Evolutionary conservation across 1,140 invertebrate species (phyloP), one percentile per base, ranked within the genome.

Genomic region (Sipha flava): DNA sequence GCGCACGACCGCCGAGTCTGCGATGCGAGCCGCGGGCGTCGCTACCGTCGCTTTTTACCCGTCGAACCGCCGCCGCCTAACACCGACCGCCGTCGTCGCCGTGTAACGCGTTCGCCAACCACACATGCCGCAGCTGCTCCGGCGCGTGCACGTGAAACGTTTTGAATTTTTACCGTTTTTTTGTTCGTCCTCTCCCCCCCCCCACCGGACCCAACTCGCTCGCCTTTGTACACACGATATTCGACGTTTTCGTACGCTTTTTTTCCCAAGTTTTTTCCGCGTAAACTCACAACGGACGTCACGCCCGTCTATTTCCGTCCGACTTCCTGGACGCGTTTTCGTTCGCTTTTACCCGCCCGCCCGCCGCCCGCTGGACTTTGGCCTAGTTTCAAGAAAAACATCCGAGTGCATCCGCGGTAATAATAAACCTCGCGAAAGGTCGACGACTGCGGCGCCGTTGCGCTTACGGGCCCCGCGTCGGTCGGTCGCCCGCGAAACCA

Each of bases 371-470:
- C 49, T 54, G 47, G 73, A 52, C 49, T 26, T 59, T 57, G 49
- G 73, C 49, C 52, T 34, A 77, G 21, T 59, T 77, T 57, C 73
- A 77, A 77, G 16, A 57, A 77, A 77, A 59, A 52, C 0, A 52
- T 3, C 26, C 49, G 23, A n/a, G 5, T 2, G 14, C 4, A n/a
- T 49, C 5, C 16, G 40, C 29, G n/a, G 23, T 68, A 45, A 68
- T 45, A 26, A 68, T 68, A 68, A 68, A 68, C 45, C 40, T 14
- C 47, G 40, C 31, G 14, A 68, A 68, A 68, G 40, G 64, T 26
- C 23, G 62, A 64, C 21, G 23, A 26, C 37, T 43, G n/a, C 5
- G 9, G 2, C 34, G 64, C 3, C 23, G 21, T 14, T 18, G 37
- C 18, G 34, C 34, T 18, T 5, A 18, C 0, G 9, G 1, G 34